These are phyloP conservation scores for Caenorhabditis tropicalis DNA, from an alignment of 1,140 invertebrate genomes.

Conservation along the genomic window DNA sequence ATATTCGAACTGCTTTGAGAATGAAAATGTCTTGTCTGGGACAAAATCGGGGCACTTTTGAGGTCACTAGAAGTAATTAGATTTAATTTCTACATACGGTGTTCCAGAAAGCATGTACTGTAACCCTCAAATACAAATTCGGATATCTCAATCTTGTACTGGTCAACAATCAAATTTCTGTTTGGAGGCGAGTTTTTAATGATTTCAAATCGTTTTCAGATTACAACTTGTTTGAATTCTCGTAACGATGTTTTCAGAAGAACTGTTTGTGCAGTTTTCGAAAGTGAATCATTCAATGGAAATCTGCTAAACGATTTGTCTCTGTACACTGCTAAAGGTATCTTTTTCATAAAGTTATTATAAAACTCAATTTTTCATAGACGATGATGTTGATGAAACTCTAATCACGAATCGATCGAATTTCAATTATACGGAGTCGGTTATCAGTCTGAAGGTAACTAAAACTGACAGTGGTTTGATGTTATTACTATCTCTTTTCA, in stretches of 20 bases:
- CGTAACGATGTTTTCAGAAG: not conserved
- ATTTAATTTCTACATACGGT: not conserved
- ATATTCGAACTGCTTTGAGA: not conserved
- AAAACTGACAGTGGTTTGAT: not conserved
- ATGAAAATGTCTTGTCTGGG: not conserved
- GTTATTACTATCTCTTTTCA: not conserved
- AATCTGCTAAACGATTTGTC: not conserved
- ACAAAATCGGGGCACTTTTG: not conserved
- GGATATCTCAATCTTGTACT: not conserved
- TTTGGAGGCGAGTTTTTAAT: not conserved
- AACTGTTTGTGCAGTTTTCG: not conserved
- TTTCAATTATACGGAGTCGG: not conserved
- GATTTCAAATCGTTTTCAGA: not conserved
- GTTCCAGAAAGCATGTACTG: not conserved
- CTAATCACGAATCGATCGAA: not conserved
- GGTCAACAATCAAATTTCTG: not conserved
- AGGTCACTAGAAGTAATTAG: not conserved
- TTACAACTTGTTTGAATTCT: too few species aligned
- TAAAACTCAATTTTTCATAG: not conserved
- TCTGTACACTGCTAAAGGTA: not conserved
- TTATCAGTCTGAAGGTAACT: not conserved
- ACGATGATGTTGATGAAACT: not conserved
- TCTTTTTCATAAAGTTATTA: not conserved
- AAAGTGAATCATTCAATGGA: not conserved
- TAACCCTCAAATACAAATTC: conserved; percentile 1